Base-by-base conservation (phyloP, 1,140 invertebrate species). In the Drosophila lacertosa region DNA sequence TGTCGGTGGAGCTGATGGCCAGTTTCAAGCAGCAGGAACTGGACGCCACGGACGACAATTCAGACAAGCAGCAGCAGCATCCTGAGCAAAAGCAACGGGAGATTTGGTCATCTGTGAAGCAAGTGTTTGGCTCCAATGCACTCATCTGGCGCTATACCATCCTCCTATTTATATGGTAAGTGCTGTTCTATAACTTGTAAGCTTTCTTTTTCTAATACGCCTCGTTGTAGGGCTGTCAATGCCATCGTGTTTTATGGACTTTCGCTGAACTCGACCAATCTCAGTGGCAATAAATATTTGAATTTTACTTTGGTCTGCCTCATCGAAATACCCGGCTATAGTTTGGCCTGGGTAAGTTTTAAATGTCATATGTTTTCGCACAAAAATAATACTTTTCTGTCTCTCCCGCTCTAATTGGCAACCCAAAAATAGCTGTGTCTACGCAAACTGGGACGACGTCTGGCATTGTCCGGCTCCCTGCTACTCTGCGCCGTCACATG, bases 201-300 rank as follows among this genome's bases (percentile, higher is more conserved):
- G 1, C 18, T 4, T 11, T 16, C 3, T 5, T 16, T 15, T 29
- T 9, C 3, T 10, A 22, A 35, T 20, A 20, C 29, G 18, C 32
- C 24, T 48, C 91, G 59, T 92, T 92, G 72, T 57, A 95, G 95
- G 95, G 93, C 93, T 13, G 93, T 94, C 2, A 95, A 95, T 89
- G 93, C 94, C 4, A 94, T 95, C 57, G 93, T 96, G 1, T 96
- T 94, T 74, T 96, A 96, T 77, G 95, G 95, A 2, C 84, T 96
- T 9, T 94, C 95, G 0, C 91, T 96, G 15, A 95, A 95, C 77
- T 93, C 94, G 0, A 94, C 93, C 2, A 94, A 93, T 69, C 91
- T 96, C 35, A 94, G 93, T 68, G 95, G 95, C 10, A 93, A 95
- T 80, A 93, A 94, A 75, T 94, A 94, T 77, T 71, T 93, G 1